A percentile compares a stretch with the other conserved stretches of the same genome.
Evolutionary conservation across 2,113 vertebrate genomes (phyloP).

Genomic region (Sula dactylatra): DNA sequence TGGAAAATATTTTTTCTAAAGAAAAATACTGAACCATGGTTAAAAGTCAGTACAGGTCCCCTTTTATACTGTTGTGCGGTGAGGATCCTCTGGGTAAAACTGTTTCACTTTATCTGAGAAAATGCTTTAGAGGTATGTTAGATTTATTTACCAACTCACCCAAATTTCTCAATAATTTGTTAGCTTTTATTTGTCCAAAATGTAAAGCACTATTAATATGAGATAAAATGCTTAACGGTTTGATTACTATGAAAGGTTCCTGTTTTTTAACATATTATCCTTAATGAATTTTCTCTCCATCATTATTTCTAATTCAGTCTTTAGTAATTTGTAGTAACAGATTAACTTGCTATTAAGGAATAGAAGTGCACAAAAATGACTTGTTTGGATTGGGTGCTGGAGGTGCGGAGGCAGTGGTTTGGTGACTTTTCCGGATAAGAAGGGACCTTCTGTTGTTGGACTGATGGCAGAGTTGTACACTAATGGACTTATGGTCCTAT

Average conservation of each 20-base stretch:
- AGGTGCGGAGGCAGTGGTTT: neutral
- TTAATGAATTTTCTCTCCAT: neutral
- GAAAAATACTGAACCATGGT: neutral
- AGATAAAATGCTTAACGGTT: neutral
- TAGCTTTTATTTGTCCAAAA: neutral
- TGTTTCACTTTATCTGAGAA: neutral
- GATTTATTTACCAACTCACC: neutral
- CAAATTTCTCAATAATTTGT: neutral
- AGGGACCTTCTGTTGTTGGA: neutral
- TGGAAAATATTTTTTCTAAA: neutral
- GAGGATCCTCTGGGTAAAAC: neutral
- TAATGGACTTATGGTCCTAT: neutral
- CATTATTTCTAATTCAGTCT: neutral
- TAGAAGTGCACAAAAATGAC: neutral
- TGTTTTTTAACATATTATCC: neutral
- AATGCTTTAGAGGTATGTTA: neutral
- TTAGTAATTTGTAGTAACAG: neutral
- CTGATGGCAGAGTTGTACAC: neutral
- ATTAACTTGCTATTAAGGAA: neutral
- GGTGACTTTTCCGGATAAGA: neutral
- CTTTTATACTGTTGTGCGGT: neutral
- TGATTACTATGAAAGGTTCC: neutral
- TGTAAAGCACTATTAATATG: neutral
- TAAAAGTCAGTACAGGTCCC: neutral
- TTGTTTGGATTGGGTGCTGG: neutral